Conservation (phyloP, 2,113 vertebrate species). For the Psilopsiagon aymara region DNA sequence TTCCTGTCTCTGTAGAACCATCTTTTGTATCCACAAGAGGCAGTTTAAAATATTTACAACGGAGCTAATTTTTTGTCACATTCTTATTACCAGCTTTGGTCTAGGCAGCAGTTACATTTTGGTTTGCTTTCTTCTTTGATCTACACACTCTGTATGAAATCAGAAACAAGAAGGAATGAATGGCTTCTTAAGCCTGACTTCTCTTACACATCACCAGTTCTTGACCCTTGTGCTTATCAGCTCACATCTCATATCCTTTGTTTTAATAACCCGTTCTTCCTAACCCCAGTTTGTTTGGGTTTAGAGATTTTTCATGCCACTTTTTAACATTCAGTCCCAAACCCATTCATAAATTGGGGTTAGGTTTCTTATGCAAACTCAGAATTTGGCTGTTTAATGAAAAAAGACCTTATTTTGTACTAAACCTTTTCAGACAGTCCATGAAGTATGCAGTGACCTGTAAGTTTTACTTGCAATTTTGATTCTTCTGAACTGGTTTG, state of each 20-base stretch:
- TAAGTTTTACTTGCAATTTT: not conserved
- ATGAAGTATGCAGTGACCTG: not conserved
- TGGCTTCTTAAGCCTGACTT: not conserved
- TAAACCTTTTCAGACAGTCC: not conserved
- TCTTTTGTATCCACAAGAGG: not conserved
- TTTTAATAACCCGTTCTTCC: not conserved
- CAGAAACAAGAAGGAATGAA: not conserved
- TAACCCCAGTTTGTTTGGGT: not conserved
- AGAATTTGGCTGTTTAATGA: not conserved
- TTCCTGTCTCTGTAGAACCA: not conserved
- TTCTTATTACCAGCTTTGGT: not conserved
- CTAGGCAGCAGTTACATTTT: not conserved
- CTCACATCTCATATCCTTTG: not conserved
- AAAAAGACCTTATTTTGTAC: not conserved
- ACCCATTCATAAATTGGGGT: not conserved
- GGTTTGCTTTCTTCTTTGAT: conserved; percentile 24
- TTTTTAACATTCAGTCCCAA: not conserved
- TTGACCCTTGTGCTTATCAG: not conserved
- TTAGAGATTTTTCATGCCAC: not conserved
- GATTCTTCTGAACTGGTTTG: not conserved
- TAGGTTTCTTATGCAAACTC: not conserved
- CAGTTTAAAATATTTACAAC: not conserved
- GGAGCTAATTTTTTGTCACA: not conserved
- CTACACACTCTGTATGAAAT: not conserved
- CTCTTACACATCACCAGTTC: not conserved